Conservation (phyloP, 92 coral and sea anemone genomes). For the Siderastrea siderea region DNA sequence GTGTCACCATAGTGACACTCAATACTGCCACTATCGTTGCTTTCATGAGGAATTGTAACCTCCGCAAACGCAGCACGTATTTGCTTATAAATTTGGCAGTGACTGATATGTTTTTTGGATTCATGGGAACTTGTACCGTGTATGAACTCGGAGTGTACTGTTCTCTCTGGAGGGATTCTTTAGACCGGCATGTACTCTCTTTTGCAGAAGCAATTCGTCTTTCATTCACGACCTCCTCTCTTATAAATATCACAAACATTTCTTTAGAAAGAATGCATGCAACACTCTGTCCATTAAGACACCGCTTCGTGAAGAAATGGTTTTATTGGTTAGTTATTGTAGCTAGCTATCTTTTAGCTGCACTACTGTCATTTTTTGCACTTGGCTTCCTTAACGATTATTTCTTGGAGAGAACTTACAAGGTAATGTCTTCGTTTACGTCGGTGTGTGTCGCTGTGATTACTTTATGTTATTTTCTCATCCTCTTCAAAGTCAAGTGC, state of each 20-base stretch:
- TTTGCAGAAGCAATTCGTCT: background rate
- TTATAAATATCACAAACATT: constrained; percentile 10
- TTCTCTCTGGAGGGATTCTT: background rate
- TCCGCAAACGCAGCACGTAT: constrained; percentile 20
- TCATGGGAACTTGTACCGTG: background rate
- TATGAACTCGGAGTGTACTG: constrained; percentile 22
- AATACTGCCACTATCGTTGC: background rate
- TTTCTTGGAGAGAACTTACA: no score
- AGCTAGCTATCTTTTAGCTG: background rate
- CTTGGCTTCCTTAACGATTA: background rate
- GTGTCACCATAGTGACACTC: constrained; percentile 14
- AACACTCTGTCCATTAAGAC: background rate
- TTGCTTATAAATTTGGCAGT: constrained; percentile 12
- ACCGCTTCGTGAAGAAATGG: constrained; percentile 4
- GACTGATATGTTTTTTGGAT: constrained; percentile 12
- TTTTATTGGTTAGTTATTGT: background rate
- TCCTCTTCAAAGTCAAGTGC: constrained; percentile 14
- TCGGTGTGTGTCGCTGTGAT: background rate
- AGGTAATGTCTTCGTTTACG: background rate
- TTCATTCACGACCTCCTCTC: background rate
- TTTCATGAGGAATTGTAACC: background rate
- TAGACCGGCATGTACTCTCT: background rate
- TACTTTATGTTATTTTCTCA: background rate
- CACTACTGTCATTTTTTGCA: background rate
- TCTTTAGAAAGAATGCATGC: constrained; percentile 27